Conservation (phyloP, 2,888 invertebrate genomes). For the Fragum whitleyi region DNA sequence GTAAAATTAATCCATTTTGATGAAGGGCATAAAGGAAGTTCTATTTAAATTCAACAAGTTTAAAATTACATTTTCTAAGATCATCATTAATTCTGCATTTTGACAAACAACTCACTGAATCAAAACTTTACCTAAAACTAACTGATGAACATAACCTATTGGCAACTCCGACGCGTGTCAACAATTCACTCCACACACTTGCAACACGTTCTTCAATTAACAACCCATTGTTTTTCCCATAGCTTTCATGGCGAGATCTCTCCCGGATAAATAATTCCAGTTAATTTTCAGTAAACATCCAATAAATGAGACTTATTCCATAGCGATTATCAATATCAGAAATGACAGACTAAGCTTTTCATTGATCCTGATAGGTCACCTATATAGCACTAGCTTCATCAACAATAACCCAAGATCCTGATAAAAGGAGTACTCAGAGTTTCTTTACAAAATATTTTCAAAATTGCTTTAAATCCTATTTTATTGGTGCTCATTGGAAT, state of each 20-base stretch:
- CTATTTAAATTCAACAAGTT: too few species aligned
- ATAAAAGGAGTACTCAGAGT: neutral
- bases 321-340: slow-evolving; percentile 24
- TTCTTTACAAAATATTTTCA: neutral
- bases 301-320: slow-evolving; percentile 16
- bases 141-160: neutral
- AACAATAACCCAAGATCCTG: slow-evolving; percentile 10
- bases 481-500: neutral
- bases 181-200: neutral
- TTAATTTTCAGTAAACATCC: slow-evolving; percentile 4
- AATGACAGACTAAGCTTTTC: slow-evolving; percentile 15
- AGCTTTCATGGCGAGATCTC: neutral
- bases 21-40: too few species aligned
- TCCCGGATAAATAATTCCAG: slow-evolving; percentile 11
- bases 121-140: neutral
- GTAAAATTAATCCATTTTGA: too few species aligned
- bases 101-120: too few species aligned
- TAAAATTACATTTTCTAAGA: too few species aligned
- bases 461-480: neutral
- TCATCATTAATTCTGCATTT: too few species aligned
- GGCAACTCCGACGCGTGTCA: neutral
- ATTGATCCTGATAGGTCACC: slow-evolving; percentile 29
- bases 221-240: neutral
- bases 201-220: neutral
- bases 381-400: slow-evolving; percentile 12